Conservation (phyloP, 2,888 invertebrate genomes). For the Cerastis leucographa region DNA sequence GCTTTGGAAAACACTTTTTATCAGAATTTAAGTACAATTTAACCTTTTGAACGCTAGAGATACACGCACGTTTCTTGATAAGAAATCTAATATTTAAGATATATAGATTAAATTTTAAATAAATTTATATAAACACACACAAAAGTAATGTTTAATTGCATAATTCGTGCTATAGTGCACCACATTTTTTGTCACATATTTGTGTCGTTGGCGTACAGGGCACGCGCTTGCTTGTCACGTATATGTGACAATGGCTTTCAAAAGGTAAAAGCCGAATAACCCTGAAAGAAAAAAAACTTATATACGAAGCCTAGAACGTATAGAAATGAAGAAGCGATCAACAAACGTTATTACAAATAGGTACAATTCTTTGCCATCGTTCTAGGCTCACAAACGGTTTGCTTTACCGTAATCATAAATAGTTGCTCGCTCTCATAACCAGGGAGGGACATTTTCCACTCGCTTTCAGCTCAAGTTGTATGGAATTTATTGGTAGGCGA, state of each 20-base stretch:
- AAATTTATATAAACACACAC: no score
- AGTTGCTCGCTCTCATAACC: slow-evolving; percentile 63
- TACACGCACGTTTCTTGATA: no score
- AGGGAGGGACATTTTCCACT: slow-evolving; percentile 49
- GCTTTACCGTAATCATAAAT: slow-evolving; percentile 66
- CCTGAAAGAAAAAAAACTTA: neutral
- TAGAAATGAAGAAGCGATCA: slow-evolving; percentile 1
- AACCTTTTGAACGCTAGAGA: no score
- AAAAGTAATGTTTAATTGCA: no score
- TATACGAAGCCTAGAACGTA: neutral
- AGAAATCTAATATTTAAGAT: no score
- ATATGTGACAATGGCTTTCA: no score
- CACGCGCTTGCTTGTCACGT: no score
- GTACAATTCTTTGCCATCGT: slow-evolving; percentile 32
- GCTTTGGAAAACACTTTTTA: neutral
- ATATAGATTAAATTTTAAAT: no score
- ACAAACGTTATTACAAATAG: slow-evolving; percentile 27
- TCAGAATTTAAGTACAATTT: neutral
- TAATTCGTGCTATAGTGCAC: no score
- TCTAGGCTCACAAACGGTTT: slow-evolving; percentile 52
- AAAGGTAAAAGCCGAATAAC: no score
- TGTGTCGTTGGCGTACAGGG: no score
- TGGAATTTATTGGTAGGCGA: slow-evolving; percentile 59
- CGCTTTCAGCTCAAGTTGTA: slow-evolving; percentile 54
- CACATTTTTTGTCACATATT: no score